These are phyloP conservation scores for Theropithecus gelada DNA, from an alignment of 2,113 vertebrate species.

Conservation along the genomic window DNA sequence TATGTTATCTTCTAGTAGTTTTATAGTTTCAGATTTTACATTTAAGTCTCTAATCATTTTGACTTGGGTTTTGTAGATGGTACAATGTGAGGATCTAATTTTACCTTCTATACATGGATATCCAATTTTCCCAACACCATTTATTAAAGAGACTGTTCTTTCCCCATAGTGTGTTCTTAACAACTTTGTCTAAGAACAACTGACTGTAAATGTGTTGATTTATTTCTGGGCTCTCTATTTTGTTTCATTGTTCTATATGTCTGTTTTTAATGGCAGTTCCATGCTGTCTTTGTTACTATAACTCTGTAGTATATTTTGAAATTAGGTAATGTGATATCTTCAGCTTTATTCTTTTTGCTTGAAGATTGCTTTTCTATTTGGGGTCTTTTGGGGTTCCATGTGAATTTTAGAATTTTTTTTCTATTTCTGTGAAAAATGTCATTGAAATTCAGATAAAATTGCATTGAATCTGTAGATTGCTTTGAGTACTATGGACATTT, in stretches of 20 bases:
- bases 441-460: neutral
- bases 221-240: neutral
- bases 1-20: neutral
- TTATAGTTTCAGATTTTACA: neutral
- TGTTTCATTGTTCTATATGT: neutral
- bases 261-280: neutral
- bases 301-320: neutral
- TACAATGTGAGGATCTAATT: neutral
- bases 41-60: neutral
- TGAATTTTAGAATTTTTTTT: neutral
- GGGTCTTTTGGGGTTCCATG: neutral
- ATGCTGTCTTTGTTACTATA: neutral
- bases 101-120: neutral
- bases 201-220: too few species aligned
- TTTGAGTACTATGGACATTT: neutral
- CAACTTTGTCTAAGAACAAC: neutral
- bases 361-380: neutral
- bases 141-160: neutral
- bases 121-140: neutral
- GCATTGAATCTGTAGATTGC: neutral
- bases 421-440: neutral
- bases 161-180: neutral
- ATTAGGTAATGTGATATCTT: neutral
- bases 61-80: neutral
- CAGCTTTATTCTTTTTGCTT: neutral